Conservation (phyloP, 2,797 vertebrate species). For the Brachyrhaphis roseni region DNA sequence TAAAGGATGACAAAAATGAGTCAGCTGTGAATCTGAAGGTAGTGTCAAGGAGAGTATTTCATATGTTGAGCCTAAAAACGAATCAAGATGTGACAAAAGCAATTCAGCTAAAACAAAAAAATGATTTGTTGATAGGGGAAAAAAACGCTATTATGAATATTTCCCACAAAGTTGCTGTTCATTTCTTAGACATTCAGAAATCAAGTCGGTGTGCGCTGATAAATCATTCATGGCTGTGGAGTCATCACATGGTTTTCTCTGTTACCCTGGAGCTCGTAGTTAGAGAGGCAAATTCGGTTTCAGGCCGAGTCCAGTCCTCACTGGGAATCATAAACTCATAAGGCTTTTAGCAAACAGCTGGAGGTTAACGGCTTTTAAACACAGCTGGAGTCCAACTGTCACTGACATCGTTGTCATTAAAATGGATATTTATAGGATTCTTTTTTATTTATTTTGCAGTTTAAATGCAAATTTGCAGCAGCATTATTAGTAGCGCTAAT, state of each 20-base stretch:
- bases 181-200: constrained; percentile 42
- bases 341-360: constrained; percentile 23
- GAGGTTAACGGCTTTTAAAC: constrained; percentile 14
- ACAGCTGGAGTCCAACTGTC: constrained; percentile 26
- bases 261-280: constrained; percentile 50
- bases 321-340: constrained; percentile 26
- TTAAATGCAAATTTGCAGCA: neutral
- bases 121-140: neutral
- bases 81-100: constrained; percentile 23
- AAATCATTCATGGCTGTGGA: constrained; percentile 63
- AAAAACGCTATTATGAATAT: constrained; percentile 17
- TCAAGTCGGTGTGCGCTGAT: constrained; percentile 53
- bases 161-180: constrained; percentile 36
- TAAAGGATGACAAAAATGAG: constrained; percentile 27
- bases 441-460: neutral
- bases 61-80: constrained; percentile 15
- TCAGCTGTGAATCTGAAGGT: constrained; percentile 27
- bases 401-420: neutral
- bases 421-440: neutral
- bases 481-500: neutral
- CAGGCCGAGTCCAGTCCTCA: constrained; percentile 25
- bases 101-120: neutral
- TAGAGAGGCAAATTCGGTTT: constrained; percentile 25
- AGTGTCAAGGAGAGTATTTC: constrained; percentile 15
- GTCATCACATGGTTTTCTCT: constrained; percentile 41